Evolutionary conservation across 1,140 invertebrate genomes (phyloP).

Genomic region (Brachionus paranguensis): DNA sequence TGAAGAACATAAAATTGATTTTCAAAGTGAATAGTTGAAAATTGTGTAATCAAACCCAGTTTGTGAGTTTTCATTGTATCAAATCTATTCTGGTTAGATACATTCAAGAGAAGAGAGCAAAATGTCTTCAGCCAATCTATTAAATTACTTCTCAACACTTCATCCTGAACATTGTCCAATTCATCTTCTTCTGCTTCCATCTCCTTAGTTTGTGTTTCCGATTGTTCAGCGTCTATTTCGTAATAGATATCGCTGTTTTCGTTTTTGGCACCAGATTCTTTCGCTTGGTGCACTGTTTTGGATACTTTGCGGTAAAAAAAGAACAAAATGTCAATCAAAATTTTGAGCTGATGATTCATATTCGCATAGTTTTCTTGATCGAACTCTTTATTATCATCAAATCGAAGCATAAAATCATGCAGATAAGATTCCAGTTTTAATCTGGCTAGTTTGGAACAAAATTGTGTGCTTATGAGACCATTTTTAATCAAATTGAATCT

Average conservation of each 20-base stretch:
- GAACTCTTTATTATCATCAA: not conserved
- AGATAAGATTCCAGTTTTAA: constrained; percentile 28
- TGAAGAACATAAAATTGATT: constrained; percentile 31
- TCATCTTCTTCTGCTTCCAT: not conserved
- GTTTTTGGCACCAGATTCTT: not conserved
- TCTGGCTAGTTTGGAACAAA: constrained; percentile 36
- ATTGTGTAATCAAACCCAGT: not conserved
- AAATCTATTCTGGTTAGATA: not conserved
- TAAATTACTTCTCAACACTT: not conserved
- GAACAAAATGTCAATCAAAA: constrained; percentile 31
- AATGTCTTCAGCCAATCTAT: not conserved
- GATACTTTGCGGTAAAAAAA: constrained; percentile 27
- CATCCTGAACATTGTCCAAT: not conserved
- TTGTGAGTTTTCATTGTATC: not conserved
- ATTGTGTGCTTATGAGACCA: constrained; percentile 35
- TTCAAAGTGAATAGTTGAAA: constrained; percentile 29
- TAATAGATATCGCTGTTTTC: not conserved
- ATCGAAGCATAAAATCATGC: constrained; percentile 19
- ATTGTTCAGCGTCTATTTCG: constrained; percentile 11
- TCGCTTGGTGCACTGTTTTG: not conserved
- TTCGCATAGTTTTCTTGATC: not conserved
- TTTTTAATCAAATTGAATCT: constrained; percentile 40
- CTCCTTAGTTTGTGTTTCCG: not conserved
- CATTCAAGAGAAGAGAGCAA: not conserved
- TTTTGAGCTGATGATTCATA: constrained; percentile 30